phyloP scores from a whole-genome alignment of 2,797 vertebrate genomes.

The Acomys russatus region DNA sequence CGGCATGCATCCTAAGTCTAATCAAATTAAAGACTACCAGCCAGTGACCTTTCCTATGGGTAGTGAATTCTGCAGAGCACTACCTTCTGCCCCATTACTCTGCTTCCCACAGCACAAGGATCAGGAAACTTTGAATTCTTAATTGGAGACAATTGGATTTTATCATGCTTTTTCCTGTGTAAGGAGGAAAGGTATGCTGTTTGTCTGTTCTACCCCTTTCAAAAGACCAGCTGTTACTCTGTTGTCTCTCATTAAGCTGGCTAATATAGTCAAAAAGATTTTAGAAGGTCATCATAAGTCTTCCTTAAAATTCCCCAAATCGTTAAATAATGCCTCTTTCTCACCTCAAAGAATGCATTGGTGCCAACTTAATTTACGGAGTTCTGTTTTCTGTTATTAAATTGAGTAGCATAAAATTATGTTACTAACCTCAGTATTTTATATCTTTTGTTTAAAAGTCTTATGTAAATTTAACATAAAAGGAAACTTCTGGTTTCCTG shows the following conservation, averaged over 20 bases:
- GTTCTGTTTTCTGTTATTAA: constrained; percentile 65
- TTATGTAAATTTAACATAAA: constrained; percentile 39
- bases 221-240: background rate
- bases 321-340: background rate
- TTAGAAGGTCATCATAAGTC: background rate
- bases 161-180: constrained; percentile 51
- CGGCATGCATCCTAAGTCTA: constrained; percentile 84
- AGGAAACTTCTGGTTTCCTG: background rate
- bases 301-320: constrained; percentile 70
- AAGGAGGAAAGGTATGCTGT: background rate
- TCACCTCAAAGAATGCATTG: background rate
- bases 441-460: background rate
- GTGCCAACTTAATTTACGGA: constrained; percentile 43
- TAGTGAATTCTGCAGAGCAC: constrained; percentile 87
- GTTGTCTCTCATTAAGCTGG: background rate
- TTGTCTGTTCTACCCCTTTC: background rate
- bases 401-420: background rate
- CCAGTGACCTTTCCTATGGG: constrained; percentile 89
- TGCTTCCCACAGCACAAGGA: constrained; percentile 84
- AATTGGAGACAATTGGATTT: constrained; percentile 86
- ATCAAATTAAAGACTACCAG: constrained; percentile 90
- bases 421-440: background rate
- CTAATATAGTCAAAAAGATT: background rate
- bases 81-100: constrained; percentile 78
- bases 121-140: constrained; percentile 81